Evolutionary conservation across 2,113 vertebrate species (phyloP).

Genomic region (Poecile atricapillus): DNA sequence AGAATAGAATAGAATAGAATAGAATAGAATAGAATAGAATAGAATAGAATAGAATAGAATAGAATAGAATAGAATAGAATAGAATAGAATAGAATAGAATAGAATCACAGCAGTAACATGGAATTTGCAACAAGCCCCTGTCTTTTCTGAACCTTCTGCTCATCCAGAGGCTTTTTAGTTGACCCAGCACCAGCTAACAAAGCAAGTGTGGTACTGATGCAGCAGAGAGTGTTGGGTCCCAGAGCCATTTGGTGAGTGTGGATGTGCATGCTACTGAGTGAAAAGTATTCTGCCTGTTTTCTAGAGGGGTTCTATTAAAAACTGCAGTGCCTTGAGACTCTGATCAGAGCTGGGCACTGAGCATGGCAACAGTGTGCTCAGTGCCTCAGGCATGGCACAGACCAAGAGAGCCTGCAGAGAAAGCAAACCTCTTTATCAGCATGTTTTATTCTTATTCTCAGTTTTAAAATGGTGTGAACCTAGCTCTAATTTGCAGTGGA

Average conservation of each 20-base stretch:
- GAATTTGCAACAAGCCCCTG: not conserved
- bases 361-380: not conserved
- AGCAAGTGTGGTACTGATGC: not conserved
- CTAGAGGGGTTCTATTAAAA: accelerated
- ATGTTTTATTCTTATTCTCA: not conserved
- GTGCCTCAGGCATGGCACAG: not conserved
- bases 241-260: not conserved
- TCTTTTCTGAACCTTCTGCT: not conserved
- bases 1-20: not conserved
- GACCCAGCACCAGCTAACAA: not conserved
- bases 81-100: not conserved
- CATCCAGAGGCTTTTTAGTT: not conserved
- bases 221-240: not conserved
- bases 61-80: not conserved
- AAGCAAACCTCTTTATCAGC: not conserved
- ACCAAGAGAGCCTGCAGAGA: not conserved
- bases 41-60: not conserved
- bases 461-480: not conserved
- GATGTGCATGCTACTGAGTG: too few relatives aligned
- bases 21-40: not conserved
- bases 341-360: not conserved
- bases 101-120: not conserved
- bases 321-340: not conserved
- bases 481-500: not conserved
- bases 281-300: not conserved